phyloP scores from a whole-genome alignment of 2,113 vertebrate species.

The Rhea americana region DNA sequence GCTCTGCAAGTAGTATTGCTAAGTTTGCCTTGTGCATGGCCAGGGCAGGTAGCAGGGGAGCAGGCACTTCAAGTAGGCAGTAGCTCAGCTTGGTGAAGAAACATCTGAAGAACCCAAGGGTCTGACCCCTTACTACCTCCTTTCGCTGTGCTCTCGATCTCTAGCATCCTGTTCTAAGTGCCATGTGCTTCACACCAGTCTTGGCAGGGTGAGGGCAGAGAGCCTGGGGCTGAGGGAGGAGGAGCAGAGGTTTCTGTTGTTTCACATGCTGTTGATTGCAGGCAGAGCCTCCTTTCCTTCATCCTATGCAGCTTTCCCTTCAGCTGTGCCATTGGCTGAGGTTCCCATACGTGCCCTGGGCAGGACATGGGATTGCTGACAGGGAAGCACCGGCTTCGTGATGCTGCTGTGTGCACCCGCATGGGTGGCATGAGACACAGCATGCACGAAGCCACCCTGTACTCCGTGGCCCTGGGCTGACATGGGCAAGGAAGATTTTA shows the following conservation, averaged over 20 bases:
- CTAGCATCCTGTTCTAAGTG: no score
- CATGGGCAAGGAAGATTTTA: background rate
- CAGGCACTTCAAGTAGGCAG: background rate
- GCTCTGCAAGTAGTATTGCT: no score
- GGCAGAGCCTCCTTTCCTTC: background rate
- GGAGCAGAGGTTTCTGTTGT: no score
- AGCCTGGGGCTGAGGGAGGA: background rate
- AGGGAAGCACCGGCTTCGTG: no score
- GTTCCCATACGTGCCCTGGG: no score
- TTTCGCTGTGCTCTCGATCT: no score
- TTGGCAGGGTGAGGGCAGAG: no score
- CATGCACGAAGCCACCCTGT: background rate
- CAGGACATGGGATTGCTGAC: no score
- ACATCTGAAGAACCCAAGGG: rapidly evolving
- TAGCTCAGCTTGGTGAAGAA: background rate
- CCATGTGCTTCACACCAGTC: no score
- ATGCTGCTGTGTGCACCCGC: background rate
- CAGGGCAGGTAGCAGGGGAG: rapidly evolving
- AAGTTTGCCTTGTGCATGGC: background rate
- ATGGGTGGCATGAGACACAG: no score
- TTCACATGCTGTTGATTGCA: background rate
- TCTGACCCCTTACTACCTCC: background rate
- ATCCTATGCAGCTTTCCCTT: background rate
- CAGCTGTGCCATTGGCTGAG: no score
- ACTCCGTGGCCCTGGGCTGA: background rate